Evolutionary conservation across 2,113 vertebrate species (phyloP), one percentile per base, ranked within the genome.

Genomic region (Brachirus orientalis): DNA sequence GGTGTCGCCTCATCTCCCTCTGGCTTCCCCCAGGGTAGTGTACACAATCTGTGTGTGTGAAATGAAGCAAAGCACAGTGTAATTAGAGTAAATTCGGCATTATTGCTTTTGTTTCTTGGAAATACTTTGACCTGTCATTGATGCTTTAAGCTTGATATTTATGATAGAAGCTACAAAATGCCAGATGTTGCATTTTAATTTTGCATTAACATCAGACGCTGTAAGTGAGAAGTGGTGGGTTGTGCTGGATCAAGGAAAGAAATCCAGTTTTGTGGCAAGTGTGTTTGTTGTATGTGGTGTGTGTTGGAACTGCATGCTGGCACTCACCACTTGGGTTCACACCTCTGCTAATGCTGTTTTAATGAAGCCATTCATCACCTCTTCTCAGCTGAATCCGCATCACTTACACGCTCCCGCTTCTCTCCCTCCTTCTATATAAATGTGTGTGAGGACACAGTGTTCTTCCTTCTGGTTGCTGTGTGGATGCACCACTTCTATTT

Each of bases 361-460:
- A 93, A 94, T 94, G 90, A 93, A 92, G 90, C 75, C 79, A 90
- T 93, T 91, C 87, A 93, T 94, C 91, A 91, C 72, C 46, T 72
- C 75, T 59, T 87, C 84, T 82, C 69, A 40, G 72, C 75, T 37
- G 69, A 84, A 86, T 86, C 86, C 59, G 76, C 69, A 80, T 71
- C 78, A 46, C 60, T 54, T 17, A 12, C 37, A 22, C 63, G 65
- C 69, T 53, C 56, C 41, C 57, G 8, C 63, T 53, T 63, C 37
- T 60, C 50, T 48, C 70, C 55, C 51, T 52, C 73, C 78, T 66
- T 51, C 53, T 59, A 10, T 43, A 9, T 63, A 47, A 45, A 65
- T 48, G 69, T 45, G 48, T 69, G 68, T 47, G 68, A 82, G 90
- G 77, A 90, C 86, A 80, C 45, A 0, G 47, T 80, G 82, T 88